phyloP scores from a whole-genome alignment of 2,113 vertebrate genomes.

The Chrysemys picta region DNA sequence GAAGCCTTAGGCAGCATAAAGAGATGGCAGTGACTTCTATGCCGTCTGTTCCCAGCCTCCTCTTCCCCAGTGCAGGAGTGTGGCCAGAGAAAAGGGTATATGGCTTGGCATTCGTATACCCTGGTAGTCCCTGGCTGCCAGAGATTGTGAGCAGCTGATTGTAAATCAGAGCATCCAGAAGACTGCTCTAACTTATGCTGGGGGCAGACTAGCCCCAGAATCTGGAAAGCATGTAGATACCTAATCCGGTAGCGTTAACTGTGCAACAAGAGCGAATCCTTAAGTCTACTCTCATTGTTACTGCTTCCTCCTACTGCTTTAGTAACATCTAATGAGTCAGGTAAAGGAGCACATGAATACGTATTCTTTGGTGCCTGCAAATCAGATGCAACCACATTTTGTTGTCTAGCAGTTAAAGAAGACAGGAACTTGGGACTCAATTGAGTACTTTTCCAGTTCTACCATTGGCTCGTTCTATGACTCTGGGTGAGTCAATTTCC shows the following conservation, averaged over 20 bases:
- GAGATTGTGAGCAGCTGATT: not conserved
- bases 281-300: rapidly evolving
- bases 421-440: not conserved
- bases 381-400: not conserved
- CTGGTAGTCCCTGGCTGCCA: not conserved
- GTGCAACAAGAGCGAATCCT: too few relatives aligned
- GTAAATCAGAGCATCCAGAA: not conserved
- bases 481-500: too few relatives aligned
- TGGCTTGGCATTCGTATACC: not conserved
- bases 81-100: rapidly evolving
- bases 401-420: not conserved
- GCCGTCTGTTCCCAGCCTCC: not conserved
- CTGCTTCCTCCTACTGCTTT: not conserved
- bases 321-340: not conserved
- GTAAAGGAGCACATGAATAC: not conserved
- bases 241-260: not conserved
- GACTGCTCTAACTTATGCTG: not conserved
- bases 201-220: rapidly evolving
- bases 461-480: too few relatives aligned
- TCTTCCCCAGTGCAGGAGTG: not conserved
- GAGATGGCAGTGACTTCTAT: rapidly evolving
- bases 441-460: too few relatives aligned
- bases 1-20: not conserved
- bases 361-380: not conserved
- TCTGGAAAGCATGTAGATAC: not conserved